Base-by-base conservation (phyloP, 2,888 invertebrate species). In the Clistopyga incitator region DNA sequence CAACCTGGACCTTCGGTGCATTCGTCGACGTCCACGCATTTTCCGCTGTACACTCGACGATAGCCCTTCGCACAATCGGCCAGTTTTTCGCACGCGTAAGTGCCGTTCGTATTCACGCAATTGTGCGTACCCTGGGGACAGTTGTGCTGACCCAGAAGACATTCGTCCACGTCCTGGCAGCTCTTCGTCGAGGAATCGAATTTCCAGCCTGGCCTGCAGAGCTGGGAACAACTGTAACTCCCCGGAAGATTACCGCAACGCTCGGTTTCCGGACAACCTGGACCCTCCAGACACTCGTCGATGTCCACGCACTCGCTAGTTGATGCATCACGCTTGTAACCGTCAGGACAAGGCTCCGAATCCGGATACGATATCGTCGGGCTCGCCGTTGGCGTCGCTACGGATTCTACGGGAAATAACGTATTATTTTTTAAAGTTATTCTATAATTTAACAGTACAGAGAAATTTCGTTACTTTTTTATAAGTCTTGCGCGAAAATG, bases 121-220 rank as follows among this genome's bases (percentile, higher is more conserved):
- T 76, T 74, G 64, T 87, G 86, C 10, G 80, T 86, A 1, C 71
- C 82, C 15, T 88, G 88, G 4, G 88, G 87, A 76, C 92, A 92
- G 67, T 90, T 87, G 84, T 92, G 92, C 56, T 93, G 92, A 82
- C 95, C 95, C 89, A 96, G 95, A 4, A 90, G 86, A 70, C 95
- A 95, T 87, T 95, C 95, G 87, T 95, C 94, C 38, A 95, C 93
- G 89, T 96, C 96, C 94, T 87, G 86, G 47, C 92, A 92, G 4
- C 82, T 84, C 42, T 86, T 89, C 3, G 85, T 88, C 15, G 68
- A 59, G 0, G 87, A 74, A 11, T 89, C 88, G 50, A 88, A 92
- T 56, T 86, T 89, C 92, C 91, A 92, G 6, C 92, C 92, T 1
- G 85, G 59, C 3, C 84, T 84, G 74, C 92, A 92, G 1, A 90